Conservation (phyloP, 2,888 invertebrate genomes). For the Hetaerina titia region DNA sequence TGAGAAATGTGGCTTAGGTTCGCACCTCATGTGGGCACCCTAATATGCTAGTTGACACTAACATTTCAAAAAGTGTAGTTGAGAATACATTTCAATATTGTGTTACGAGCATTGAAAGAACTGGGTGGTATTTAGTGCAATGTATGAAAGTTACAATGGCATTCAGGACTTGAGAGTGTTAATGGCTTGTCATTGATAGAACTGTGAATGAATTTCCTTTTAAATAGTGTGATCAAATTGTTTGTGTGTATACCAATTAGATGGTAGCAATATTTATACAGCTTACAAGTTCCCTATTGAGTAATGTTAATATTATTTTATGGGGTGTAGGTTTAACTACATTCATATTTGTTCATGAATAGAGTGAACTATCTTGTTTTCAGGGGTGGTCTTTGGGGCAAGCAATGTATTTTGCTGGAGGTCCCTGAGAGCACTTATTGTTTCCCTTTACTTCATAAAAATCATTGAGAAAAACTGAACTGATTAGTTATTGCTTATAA, state of each 20-base stretch:
- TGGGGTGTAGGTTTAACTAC: conserved; percentile 67
- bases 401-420: conserved; percentile 61
- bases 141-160: conserved; percentile 64
- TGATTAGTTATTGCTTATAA: conserved; percentile 61
- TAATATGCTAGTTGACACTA: conserved; percentile 65
- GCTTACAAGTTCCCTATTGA: conserved; percentile 66
- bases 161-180: conserved; percentile 65
- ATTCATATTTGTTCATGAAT: conserved; percentile 67
- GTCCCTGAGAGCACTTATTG: conserved; percentile 66
- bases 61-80: conserved; percentile 59
- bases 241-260: conserved; percentile 67
- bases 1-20: conserved; percentile 67
- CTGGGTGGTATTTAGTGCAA: conserved; percentile 65
- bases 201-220: conserved; percentile 67
- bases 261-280: conserved; percentile 66
- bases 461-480: conserved; percentile 67
- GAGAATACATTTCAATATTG: conserved; percentile 63
- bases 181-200: conserved; percentile 66
- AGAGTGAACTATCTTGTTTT: conserved; percentile 66
- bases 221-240: conserved; percentile 67
- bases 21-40: conserved; percentile 64
- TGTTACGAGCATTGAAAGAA: conserved; percentile 63
- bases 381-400: conserved; percentile 66
- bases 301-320: conserved; percentile 67
- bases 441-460: conserved; percentile 67